Conservation (phyloP, 2,797 vertebrate genomes). For the Tolypeutes matacus region DNA sequence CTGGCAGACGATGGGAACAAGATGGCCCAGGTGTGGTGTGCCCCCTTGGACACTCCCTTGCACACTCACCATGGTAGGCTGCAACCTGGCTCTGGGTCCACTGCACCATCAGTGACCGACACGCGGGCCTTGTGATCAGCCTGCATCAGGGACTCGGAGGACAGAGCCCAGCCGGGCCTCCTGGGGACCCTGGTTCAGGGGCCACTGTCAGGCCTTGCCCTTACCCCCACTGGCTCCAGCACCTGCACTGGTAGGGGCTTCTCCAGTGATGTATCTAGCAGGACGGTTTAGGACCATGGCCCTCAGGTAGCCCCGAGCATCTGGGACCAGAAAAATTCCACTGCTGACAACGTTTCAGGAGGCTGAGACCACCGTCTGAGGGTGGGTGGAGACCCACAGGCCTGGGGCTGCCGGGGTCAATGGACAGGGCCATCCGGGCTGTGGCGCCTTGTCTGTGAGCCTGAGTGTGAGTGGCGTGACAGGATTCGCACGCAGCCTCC, state of each 20-base stretch:
- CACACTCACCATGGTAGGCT: rapidly evolving
- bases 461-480: not conserved
- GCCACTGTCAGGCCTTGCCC: not conserved
- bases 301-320: not conserved
- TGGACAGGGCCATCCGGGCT: not conserved
- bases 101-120: not conserved
- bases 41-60: rapidly evolving
- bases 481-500: not conserved
- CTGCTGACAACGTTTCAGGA: not conserved
- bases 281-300: not conserved
- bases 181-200: not conserved
- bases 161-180: not conserved
- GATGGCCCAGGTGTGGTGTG: rapidly evolving
- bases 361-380: not conserved
- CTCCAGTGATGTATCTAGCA: not conserved
- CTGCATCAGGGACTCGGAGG: not conserved
- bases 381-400: not conserved
- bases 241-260: not conserved
- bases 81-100: not conserved
- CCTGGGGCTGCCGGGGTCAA: not conserved
- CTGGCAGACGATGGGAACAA: not conserved
- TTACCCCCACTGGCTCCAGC: not conserved
- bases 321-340: not conserved
- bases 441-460: not conserved
- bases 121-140: not conserved